Evolutionary conservation across 2,797 vertebrate genomes (phyloP).

Genomic region (Rhabdomys pumilio): DNA sequence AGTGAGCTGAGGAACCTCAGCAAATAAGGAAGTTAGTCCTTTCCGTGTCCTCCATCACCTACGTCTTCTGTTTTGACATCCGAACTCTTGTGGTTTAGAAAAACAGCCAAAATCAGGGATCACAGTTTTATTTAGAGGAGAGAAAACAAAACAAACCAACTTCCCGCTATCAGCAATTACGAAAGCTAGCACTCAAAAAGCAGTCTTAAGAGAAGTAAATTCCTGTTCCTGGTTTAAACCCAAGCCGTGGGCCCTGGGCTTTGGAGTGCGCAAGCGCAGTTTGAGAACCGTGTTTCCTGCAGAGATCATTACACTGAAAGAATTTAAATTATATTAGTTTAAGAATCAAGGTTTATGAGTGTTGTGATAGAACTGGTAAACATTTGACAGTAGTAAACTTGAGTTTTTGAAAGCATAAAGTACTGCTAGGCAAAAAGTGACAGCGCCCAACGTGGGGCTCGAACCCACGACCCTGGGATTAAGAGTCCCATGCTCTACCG

Average conservation of each 20-base stretch:
- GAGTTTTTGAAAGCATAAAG: neutral
- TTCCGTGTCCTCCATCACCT: too few relatives aligned
- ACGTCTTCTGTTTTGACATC: neutral
- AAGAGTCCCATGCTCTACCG: constrained; percentile 93
- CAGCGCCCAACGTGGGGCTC: constrained; percentile 90
- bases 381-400: neutral
- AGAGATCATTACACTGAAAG: neutral
- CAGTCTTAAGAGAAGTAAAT: neutral
- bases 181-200: neutral
- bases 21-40: neutral
- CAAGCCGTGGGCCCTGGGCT: neutral
- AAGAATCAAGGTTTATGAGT: fast-evolving
- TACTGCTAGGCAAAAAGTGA: fast-evolving
- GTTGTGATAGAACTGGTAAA: fast-evolving
- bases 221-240: neutral
- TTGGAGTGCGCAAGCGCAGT: constrained; percentile 55
- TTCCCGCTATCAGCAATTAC: neutral
- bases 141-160: neutral
- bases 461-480: constrained; percentile 90
- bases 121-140: neutral
- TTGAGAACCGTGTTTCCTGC: neutral
- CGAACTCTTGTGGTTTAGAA: neutral
- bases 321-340: neutral
- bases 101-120: neutral
- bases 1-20: neutral